Evolutionary conservation across 2,888 invertebrate species (phyloP).

Genomic region (Campoplex capitator): DNA sequence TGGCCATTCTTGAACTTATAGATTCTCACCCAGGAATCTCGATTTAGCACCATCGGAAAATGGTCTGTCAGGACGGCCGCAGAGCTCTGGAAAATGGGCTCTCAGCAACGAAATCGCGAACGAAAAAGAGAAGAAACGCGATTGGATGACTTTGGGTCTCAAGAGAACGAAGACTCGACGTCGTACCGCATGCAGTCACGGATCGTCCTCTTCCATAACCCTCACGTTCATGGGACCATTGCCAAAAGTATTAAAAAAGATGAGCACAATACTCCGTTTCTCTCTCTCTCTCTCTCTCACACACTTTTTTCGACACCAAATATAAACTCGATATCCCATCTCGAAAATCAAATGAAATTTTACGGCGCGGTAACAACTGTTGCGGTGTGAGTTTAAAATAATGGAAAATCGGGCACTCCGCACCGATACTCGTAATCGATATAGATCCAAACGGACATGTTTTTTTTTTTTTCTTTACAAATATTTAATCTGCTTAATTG

Average conservation of each 20-base stretch:
- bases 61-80: constrained; percentile 34
- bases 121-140: background rate
- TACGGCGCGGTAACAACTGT: background rate
- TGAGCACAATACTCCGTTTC: background rate
- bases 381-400: background rate
- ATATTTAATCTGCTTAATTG: background rate
- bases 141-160: constrained; percentile 24
- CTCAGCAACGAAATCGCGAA: constrained; percentile 12
- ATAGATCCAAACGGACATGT: background rate
- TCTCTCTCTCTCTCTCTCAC: background rate
- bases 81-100: constrained; percentile 40
- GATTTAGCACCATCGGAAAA: constrained; percentile 27
- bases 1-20: constrained; percentile 42
- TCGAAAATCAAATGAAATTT: background rate
- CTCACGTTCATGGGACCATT: constrained; percentile 15
- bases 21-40: constrained; percentile 47
- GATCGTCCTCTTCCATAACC: constrained; percentile 36
- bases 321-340: background rate
- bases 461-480: background rate
- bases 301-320: background rate
- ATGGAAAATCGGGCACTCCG: background rate
- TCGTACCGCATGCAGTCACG: background rate
- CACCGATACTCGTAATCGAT: background rate
- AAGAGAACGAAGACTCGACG: constrained; percentile 26
- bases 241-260: constrained; percentile 21